Conservation (phyloP, 2,888 invertebrate species). For the Mesorhabditis spiculigera region DNA sequence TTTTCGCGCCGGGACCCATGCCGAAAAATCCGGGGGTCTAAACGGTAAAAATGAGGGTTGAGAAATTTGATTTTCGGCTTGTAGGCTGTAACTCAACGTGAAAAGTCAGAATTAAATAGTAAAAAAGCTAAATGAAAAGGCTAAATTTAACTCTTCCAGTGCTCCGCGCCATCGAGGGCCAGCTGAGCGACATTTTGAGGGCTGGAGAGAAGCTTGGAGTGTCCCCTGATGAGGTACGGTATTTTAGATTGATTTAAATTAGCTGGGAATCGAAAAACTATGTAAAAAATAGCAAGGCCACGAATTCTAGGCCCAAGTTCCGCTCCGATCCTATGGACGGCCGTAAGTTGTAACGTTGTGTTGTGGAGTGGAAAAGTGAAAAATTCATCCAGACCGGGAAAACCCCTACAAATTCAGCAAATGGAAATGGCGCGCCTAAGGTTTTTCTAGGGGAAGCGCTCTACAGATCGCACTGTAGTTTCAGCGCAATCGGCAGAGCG, state of each 20-base stretch:
- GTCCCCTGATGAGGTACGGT: slow-evolving; percentile 46
- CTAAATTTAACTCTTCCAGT: slow-evolving; percentile 49
- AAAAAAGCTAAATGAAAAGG: too few species aligned
- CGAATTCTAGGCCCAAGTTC: background rate
- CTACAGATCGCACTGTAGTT: too few species aligned
- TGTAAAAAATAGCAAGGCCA: too few species aligned
- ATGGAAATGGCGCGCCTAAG: too few species aligned
- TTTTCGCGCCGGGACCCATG: too few species aligned
- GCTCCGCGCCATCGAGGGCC: slow-evolving; percentile 51
- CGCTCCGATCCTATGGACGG: background rate
- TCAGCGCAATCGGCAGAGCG: too few species aligned
- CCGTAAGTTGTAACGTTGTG: background rate
- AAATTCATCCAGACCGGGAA: background rate
- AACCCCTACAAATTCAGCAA: background rate
- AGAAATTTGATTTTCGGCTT: too few species aligned
- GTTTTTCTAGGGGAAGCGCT: too few species aligned
- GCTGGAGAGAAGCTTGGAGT: slow-evolving; percentile 55
- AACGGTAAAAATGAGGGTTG: too few species aligned
- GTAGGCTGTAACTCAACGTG: too few species aligned
- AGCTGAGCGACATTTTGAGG: slow-evolving; percentile 48
- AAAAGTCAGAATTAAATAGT: too few species aligned
- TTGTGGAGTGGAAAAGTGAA: background rate
- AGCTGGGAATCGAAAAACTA: background rate
- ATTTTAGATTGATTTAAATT: background rate
- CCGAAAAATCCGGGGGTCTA: too few species aligned